These are phyloP conservation scores for Willowsia nigromaculata DNA, from an alignment of 2,888 invertebrate species.

Conservation along the genomic window DNA sequence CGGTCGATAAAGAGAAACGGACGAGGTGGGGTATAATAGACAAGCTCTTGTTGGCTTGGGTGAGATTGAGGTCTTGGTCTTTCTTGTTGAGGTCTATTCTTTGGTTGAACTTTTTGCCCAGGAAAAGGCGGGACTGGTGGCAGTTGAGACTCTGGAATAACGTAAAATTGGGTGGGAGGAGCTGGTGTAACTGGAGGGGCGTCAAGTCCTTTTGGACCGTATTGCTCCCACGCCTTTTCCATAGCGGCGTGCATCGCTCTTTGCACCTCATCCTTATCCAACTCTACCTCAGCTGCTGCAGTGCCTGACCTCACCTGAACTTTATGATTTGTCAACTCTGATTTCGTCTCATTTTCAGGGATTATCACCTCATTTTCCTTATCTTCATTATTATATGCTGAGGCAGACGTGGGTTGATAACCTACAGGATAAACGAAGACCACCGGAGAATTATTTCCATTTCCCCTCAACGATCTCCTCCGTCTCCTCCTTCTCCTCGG, in stretches of 20 bases:
- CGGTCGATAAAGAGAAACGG: constrained; percentile 45
- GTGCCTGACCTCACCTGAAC: not conserved
- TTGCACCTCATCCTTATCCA: constrained; percentile 12
- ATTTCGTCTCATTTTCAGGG: constrained; percentile 9
- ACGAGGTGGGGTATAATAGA: constrained; percentile 11
- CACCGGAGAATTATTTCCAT: not conserved
- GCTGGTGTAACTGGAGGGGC: constrained; percentile 17
- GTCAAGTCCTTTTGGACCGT: constrained; percentile 67
- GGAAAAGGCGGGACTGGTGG: not conserved
- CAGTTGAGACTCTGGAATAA: constrained; percentile 1
- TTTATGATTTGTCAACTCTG: not conserved
- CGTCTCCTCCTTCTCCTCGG: constrained; percentile 55
- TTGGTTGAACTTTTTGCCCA: not conserved
- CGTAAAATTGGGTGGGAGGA: not conserved
- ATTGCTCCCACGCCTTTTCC: constrained; percentile 71
- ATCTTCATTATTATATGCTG: not conserved
- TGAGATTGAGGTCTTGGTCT: not conserved
- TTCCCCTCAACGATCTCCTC: constrained; percentile 23
- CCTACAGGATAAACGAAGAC: constrained; percentile 55
- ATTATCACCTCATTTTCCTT: not conserved
- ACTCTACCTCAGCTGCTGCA: no score
- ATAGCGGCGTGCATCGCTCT: constrained; percentile 64
- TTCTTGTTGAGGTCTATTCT: not conserved
- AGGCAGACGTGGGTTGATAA: not conserved
- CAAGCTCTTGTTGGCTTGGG: not conserved